Base-by-base conservation (phyloP, 1,140 invertebrate species). In the Saccostrea echinata region DNA sequence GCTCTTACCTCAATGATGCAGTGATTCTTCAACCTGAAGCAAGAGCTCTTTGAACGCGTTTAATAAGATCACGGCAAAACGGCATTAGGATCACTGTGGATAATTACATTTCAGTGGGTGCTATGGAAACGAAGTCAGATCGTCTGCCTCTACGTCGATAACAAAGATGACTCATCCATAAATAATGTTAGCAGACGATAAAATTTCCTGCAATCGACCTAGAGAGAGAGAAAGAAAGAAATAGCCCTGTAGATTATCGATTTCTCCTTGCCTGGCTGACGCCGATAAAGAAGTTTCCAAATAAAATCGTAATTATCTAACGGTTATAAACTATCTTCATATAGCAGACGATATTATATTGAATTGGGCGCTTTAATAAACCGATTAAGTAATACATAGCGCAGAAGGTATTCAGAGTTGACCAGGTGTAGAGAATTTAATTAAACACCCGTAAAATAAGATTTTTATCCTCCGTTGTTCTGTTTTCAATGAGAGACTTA, bases 171-270 rank as follows among this genome's bases (percentile, higher is more conserved):
- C 68, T 76, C 68, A 76, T 76, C 68, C 68, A 76, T 76, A 76
- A 76, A 76, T 76, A 76, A 76, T 76, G 68, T 76, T 76, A 76
- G 68, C 68, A 76, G 68, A 76, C 68, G 68, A 76, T 76, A 76
- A 30, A 76, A 76, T 76, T 76, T 76, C 68, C 68, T 33, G 68
- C 68, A 30, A 76, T 76, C 68, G 68, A 76, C 68, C 68, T 24
- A 24, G 30, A 16, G 30, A 33, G 68, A 76, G 68, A 76, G 27
- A 30, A n/a, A 21, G 24, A 21, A 30, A 16, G 68, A 76, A 76
- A 76, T 76, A 76, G 27, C 27, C 68, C 13, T 33, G 16, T 13
- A 1, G 43, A 16, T 76, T 76, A 76, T 76, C 68, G 68, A 76
- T 76, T 30, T 76, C 16, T 11, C 30, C 30, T 12, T 76, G 68